Percentiles rank a stretch among this genome's conserved stretches.
These are phyloP conservation scores for Cossypha polioptera DNA, from an alignment of 2,797 vertebrate genomes.

Conservation along the genomic window DNA sequence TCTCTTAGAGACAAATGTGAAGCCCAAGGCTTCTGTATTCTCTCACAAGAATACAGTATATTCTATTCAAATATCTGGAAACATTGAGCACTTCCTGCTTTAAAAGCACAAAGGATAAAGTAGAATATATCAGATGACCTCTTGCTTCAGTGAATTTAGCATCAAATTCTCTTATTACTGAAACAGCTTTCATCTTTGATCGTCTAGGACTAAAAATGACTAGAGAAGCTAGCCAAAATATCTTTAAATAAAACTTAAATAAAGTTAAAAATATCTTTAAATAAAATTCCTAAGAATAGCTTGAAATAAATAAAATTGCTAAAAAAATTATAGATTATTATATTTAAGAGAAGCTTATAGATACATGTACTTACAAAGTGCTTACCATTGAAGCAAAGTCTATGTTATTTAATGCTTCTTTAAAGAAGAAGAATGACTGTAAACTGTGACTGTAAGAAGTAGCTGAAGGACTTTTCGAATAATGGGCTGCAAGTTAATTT, in stretches of 20 bases:
- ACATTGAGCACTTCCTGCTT: neutral
- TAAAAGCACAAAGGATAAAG: neutral
- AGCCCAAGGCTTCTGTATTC: neutral
- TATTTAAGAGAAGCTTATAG: neutral
- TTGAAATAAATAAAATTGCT: neutral
- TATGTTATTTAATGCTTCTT: neutral
- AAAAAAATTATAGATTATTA: neutral
- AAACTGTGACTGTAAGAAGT: neutral
- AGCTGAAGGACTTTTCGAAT: neutral
- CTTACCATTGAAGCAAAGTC: neutral
- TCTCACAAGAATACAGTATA: neutral
- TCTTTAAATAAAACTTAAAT: too few relatives aligned
- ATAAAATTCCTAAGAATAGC: neutral
- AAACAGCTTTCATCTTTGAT: neutral
- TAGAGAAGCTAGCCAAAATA: neutral
- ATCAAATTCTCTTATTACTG: neutral
- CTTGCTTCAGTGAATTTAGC: neutral
- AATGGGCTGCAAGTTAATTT: neutral
- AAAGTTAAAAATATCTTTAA: neutral
- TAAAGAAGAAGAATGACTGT: neutral
- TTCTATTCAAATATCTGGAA: neutral
- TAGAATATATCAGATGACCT: neutral
- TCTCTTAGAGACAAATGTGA: neutral
- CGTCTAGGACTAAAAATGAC: neutral
- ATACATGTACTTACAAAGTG: neutral